These are phyloP conservation scores for Lumbricus terrestris DNA, from an alignment of 2,888 invertebrate genomes.

Conservation along the genomic window DNA sequence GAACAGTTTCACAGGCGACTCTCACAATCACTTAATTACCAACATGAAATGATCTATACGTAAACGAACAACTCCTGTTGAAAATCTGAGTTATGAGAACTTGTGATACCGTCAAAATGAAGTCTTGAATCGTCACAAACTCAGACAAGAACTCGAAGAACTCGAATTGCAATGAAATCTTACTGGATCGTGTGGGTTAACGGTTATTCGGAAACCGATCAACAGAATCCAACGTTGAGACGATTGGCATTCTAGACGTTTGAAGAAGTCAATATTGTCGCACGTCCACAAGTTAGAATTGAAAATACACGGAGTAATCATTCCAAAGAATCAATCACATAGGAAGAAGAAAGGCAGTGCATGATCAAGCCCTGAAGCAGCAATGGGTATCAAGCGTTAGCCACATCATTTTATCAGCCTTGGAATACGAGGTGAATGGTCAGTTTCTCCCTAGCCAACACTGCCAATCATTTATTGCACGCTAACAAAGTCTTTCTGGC, in stretches of 20 bases:
- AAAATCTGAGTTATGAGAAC: background rate
- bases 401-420: no score
- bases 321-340: background rate
- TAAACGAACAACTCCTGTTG: background rate
- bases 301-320: background rate
- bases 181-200: background rate
- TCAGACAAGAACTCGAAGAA: background rate
- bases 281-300: background rate
- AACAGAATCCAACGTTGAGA: no score
- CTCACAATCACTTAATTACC: background rate
- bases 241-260: background rate
- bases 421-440: no score
- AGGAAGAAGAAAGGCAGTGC: background rate
- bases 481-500: no score
- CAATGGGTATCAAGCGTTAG: no score
- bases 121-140: background rate
- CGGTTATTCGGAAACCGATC: background rate
- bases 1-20: background rate
- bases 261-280: background rate
- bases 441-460: no score
- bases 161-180: background rate
- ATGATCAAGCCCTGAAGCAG: no score
- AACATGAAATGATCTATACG: background rate
- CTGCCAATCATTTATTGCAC: no score
- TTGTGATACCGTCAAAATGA: background rate